Conservation (phyloP, 2,888 invertebrate species). For the Poecilus cupreus region DNA sequence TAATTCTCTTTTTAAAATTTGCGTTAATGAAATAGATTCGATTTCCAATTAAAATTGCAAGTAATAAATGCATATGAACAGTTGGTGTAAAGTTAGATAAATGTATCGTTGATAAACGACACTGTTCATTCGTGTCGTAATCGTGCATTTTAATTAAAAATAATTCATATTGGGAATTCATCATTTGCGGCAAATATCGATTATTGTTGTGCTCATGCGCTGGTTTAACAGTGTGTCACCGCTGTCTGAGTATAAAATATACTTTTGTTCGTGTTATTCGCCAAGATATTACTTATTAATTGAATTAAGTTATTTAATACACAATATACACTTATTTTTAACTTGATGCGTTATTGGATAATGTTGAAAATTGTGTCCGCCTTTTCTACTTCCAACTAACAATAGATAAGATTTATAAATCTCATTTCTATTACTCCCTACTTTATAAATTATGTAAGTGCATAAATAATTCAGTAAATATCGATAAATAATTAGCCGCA, state of each 20-base stretch:
- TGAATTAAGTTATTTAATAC: conserved; percentile 6
- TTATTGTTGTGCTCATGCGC: conserved; percentile 44
- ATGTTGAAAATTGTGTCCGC: no score
- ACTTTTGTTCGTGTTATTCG: conserved; percentile 22
- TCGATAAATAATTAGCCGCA: no score
- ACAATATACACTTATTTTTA: not conserved
- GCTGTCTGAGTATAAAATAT: conserved; percentile 20
- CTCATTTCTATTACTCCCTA: no score
- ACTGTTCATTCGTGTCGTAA: not conserved
- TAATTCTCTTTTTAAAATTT: not conserved
- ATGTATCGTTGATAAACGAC: not conserved
- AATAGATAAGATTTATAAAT: no score
- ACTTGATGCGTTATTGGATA: not conserved
- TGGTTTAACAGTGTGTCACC: conserved; percentile 37
- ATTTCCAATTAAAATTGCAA: not conserved
- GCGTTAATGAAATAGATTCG: not conserved
- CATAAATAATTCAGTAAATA: not conserved
- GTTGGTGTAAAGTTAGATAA: not conserved
- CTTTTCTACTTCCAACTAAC: no score
- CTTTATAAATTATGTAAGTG: not conserved
- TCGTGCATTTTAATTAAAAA: conserved; percentile 37
- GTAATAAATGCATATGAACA: not conserved
- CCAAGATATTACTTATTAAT: conserved; percentile 26
- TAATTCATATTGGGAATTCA: conserved; percentile 40
- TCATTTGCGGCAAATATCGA: conserved; percentile 51